A percentile compares a stretch with the other conserved stretches of the same genome.
Conservation (phyloP, 35 echinoderm and acorn worm species). For the Eucidaris tribuloides region DNA sequence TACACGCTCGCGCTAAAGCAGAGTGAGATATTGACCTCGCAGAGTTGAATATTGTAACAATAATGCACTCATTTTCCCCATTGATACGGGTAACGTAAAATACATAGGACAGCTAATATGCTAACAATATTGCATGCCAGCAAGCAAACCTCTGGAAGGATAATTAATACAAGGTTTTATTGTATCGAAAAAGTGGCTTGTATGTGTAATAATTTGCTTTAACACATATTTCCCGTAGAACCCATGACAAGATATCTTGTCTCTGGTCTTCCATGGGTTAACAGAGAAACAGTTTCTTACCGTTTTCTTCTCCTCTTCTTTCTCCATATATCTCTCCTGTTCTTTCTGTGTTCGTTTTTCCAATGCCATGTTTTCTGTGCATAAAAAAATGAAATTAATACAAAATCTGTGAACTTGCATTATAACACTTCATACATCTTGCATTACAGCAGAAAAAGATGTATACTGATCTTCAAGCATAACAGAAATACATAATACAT, state of each 20-base stretch:
- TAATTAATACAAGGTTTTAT: not conserved
- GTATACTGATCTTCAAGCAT: too few species aligned
- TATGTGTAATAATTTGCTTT: not conserved
- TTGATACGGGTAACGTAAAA: too few species aligned
- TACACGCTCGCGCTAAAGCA: too few species aligned
- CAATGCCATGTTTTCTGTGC: slow-evolving; percentile 58
- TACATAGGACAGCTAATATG: too few species aligned
- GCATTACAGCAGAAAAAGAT: too few species aligned
- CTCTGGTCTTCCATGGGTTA: not conserved
- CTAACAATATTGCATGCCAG: too few species aligned
- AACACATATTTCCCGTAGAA: not conserved
- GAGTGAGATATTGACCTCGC: too few species aligned
- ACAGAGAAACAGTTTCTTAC: slow-evolving; percentile 18
- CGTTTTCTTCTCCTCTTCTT: slow-evolving; percentile 63
- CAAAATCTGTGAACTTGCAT: not conserved
- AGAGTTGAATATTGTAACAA: too few species aligned
- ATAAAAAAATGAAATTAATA: not conserved
- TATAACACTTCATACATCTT: too few species aligned
- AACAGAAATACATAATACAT: too few species aligned
- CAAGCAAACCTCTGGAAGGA: too few species aligned
- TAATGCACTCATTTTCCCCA: too few species aligned
- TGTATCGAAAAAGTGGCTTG: not conserved
- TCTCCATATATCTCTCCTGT: slow-evolving; percentile 52
- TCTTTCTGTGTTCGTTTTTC: slow-evolving; percentile 61
- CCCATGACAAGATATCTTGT: not conserved